A percentile compares a stretch with the other conserved stretches of the same genome.
These are phyloP conservation scores for Chrosomus eos DNA, from an alignment of 2,797 vertebrate species.

Conservation along the genomic window DNA sequence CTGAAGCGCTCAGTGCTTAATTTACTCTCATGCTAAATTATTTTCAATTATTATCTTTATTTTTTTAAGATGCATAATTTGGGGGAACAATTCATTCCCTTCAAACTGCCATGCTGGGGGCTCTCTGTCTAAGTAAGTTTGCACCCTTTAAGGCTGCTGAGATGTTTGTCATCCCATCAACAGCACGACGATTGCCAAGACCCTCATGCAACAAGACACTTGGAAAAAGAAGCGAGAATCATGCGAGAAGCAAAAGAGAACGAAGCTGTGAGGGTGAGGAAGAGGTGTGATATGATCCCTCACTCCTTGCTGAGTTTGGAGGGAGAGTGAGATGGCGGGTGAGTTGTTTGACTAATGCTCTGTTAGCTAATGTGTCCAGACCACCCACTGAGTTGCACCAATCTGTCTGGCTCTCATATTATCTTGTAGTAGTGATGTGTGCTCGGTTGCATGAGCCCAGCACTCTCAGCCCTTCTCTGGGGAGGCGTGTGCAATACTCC, in stretches of 20 bases:
- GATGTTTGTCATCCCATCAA: slow-evolving; percentile 43
- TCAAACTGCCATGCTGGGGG: background rate
- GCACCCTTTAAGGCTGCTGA: slow-evolving; percentile 12
- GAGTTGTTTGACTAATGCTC: slow-evolving; percentile 65
- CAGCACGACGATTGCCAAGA: slow-evolving; percentile 44
- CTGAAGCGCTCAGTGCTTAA: background rate
- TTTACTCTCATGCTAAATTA: background rate
- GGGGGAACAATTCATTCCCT: background rate
- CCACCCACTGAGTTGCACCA: slow-evolving; percentile 69
- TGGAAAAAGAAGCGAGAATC: slow-evolving; percentile 41
- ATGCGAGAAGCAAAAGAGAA: slow-evolving; percentile 43
- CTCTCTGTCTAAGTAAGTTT: background rate
- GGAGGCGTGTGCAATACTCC: slow-evolving; percentile 59
- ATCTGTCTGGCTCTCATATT: slow-evolving; percentile 73
- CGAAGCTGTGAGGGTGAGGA: slow-evolving; percentile 49
- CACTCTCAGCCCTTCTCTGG: slow-evolving; percentile 44
- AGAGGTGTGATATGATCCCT: slow-evolving; percentile 64
- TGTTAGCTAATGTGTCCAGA: slow-evolving; percentile 77
- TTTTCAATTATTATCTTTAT: background rate
- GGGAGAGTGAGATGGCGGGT: slow-evolving; percentile 8
- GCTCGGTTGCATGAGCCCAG: slow-evolving; percentile 43
- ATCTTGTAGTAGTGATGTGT: slow-evolving; percentile 70
- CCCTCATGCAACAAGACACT: slow-evolving; percentile 56
- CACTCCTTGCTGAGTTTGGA: slow-evolving; percentile 50
- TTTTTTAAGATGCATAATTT: background rate